Evolutionary conservation across 1,140 invertebrate species (phyloP), one percentile per base, ranked within the genome.

Genomic region (Panagrolaimus sp.): DNA sequence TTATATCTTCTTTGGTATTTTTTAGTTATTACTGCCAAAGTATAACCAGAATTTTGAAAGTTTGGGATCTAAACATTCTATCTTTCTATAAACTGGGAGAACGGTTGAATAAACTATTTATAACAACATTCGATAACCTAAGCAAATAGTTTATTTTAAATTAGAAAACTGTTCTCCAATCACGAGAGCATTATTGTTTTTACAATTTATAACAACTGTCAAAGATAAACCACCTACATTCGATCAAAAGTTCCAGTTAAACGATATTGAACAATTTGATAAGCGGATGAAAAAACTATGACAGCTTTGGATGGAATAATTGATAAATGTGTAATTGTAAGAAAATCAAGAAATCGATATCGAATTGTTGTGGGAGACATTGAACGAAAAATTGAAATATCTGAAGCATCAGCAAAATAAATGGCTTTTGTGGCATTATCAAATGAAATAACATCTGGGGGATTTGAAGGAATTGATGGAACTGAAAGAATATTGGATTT

Each of bases 221-320:
- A n/a, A n/a, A n/a, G n/a, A 10, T n/a, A 10, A 15, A 55, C 1
- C 14, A 45, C 76, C 58, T 66, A 79, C 76, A 52, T 55, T 66
- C 71, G 71, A 63, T 75, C 71, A 72, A 79, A 76, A 15, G 77
- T 72, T 26, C 71, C 74, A 14, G 80, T 83, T 12, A 78, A 45
- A 9, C 80, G 71, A 69, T 83, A 82, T 6, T 78, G 72, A 12
- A 69, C 47, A 14, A 82, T 74, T 45, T 76, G 63, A 71, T 83
- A 82, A 15, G 79, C 45, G 1, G 77, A 70, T 12, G 82, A 79
- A 12, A 83, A 43, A 44, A 82, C 38, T 9, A 82, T 58, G 4
- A 72, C 44, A 1, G 80, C 80, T 64, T 68, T 68, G 7, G 46
- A 58, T 9, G 74, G 67, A 44, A 83, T 65, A 38, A 83, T 44